These are phyloP conservation scores for Spodoptera picta DNA, from an alignment of 2,888 invertebrate genomes.

Conservation along the genomic window DNA sequence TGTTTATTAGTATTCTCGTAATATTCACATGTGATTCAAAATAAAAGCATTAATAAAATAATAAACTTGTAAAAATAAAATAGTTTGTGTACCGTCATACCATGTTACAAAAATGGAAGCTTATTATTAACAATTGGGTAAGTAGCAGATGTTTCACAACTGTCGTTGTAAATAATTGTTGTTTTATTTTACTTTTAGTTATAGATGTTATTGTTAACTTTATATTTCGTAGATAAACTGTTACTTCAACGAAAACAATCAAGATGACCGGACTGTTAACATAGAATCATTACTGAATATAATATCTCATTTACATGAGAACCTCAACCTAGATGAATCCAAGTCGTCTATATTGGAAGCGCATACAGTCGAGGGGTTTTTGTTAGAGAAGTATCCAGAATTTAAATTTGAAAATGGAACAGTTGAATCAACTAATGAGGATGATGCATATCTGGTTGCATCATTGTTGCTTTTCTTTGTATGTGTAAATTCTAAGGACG, in stretches of 20 bases:
- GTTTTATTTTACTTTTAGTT: neutral
- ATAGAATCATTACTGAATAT: conserved; percentile 73
- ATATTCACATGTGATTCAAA: conserved; percentile 33
- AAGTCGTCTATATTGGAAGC: conserved; percentile 80
- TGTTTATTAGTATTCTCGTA: conserved; percentile 63
- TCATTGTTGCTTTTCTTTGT: conserved; percentile 86
- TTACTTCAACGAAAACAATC: conserved; percentile 71
- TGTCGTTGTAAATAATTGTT: conserved; percentile 12
- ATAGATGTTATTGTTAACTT: neutral
- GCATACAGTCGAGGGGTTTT: conserved; percentile 77
- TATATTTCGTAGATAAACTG: conserved; percentile 81
- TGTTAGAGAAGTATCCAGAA: conserved; percentile 84
- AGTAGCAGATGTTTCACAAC: conserved; percentile 52
- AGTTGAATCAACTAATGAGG: conserved; percentile 66
- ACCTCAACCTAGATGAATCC: conserved; percentile 79
- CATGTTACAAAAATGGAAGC: conserved; percentile 83
- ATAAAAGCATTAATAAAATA: conserved; percentile 18
- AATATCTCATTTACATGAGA: conserved; percentile 79
- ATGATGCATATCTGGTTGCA: conserved; percentile 80
- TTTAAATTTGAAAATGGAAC: conserved; percentile 81
- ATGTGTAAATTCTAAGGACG: conserved; percentile 86
- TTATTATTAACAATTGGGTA: conserved; percentile 83
- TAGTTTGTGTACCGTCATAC: conserved; percentile 42
- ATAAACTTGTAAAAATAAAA: conserved; percentile 38
- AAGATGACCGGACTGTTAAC: conserved; percentile 65